Evolutionary conservation across 2,888 invertebrate genomes (phyloP), one percentile per base, ranked within the genome.

Genomic region (Eledona agricola): DNA sequence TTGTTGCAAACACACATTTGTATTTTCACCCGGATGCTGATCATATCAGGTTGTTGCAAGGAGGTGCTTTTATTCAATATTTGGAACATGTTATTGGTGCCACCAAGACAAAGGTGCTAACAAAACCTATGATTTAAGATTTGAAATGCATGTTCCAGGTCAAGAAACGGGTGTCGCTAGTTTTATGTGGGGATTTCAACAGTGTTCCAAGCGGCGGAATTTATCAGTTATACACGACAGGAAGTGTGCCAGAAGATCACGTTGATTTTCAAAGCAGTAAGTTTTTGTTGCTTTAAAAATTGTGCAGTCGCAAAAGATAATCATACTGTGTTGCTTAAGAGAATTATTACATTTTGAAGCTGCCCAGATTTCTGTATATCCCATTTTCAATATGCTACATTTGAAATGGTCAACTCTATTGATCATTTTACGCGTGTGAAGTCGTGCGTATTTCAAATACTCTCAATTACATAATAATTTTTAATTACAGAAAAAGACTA

Each of bases 131-230:
- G 6, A 7, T 25, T 15, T 6, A 26, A 35, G 13, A 9, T 46
- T 26, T 23, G 19, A 29, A 22, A 52, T 9, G 11, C 6, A 11
- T 37, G 20, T 66, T 72, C 47, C 58, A 81, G 79, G 62, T 77
- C 50, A 11, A 38, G 2, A 70, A 76, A 16, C 75, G 79, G 31
- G 77, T 91, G 17, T 86, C 88, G 1, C 67, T 94, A 1, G 74
- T 97, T 51, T 83, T 95, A 63, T 92, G 93, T 76, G 97, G 97
- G 1, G 97, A 97, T 74, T 96, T 96, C 67, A 97, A 97, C 72
- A 94, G 93, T 74, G 84, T 84, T 1, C 95, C 96, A 0, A 84
- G 87, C 34, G 89, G 88, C 73, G 94, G 92, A 0, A 86, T 95
- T 64, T 92, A 87, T 73, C 83, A 89, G 69, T 79, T 95, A 45